Evolutionary conservation across 2,113 vertebrate genomes (phyloP), one percentile per base, ranked within the genome.

Genomic region (Ophiodon elongatus): DNA sequence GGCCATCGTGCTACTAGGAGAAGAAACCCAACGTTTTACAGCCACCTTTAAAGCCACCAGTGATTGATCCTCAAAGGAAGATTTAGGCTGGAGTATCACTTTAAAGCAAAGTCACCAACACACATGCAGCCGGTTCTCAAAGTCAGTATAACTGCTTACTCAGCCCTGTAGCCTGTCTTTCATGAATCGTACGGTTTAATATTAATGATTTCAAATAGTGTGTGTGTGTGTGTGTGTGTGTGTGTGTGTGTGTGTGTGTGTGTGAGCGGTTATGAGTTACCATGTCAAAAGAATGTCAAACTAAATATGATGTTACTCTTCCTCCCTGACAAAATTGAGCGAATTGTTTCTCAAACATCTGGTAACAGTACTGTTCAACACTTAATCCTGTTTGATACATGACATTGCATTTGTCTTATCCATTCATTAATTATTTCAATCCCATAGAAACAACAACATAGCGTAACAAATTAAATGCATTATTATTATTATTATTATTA

Each of bases 81-180:
- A 57, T 66, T 54, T 41, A 8, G 3, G 23, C 1, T 19, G 39
- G 25, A 64, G 54, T 11, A 0, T 72, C 27, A 37, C 73, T 69
- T 64, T 35, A 52, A 70, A 83, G 27, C 41, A 77, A 73, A 76
- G 62, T 69, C n/a, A 17, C 72, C 39, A 64, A 27, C 45, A 39
- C 27, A 37, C 64, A 14, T 31, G 15, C 66, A 50, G 66, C 66
- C 29, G 25, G 27, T 31, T 50, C 17, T 68, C 43, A 74, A 23
- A 41, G 43, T 63, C 60, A 33, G 15, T 54, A 15, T 68, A 73
- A 72, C 17, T 62, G 4, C 60, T 33, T 50, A 33, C 50, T 76
- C 37, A 52, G 21, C 63, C 75, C 60, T 52, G 73, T 71, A 82
- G 37, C 37, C 52, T 70, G 69, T 62, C 73, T 86, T 74, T 79